Base-by-base conservation (phyloP, 2,113 vertebrate species). In the Aphyosemion australe region DNA sequence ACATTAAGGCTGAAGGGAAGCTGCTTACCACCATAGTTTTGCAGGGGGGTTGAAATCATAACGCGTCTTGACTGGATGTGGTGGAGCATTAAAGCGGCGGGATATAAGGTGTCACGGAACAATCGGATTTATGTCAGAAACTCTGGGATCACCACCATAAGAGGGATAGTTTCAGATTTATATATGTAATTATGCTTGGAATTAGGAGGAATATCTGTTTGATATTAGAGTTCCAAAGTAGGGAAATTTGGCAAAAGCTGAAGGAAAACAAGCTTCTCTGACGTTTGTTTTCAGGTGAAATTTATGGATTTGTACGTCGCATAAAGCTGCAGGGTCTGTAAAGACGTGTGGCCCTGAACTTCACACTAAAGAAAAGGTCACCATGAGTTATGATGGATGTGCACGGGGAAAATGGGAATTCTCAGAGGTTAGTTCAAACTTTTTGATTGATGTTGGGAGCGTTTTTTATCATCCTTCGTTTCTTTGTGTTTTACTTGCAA, bases 351-450 rank as follows among this genome's bases (percentile, higher is more conserved):
- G 75, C 65, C 39, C 63, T 65, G 42, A 51, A 74, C 60, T 39
- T 62, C 57, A 16, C 55, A 57, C 55, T 48, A 4, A 61, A 52
- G 50, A 65, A 83, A 89, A 87, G 85, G 81, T 89, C 87, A 85
- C 1, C 31, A 74, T 31, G 31, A 37, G 58, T 46, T n/a, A 20
- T 83, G 78, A 83, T 78, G 62, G 67, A 80, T 78, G 59, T 69
- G 61, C 62, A 64, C 31, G 50, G 60, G n/a, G 76, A 1, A 73
- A 72, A 72, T 3, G 15, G 21, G 51, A 16, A 4, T 42, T 79
- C 50, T 76, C 13, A 8, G 26, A 13, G 26, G 5, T 53, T 11
- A 34, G 14, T 54, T n/a, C 7, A 5, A 32, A 31, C 19, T 50
- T 49, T 20, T 11, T 21, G 11, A 26, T 13, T 51, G 19, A 31